Evolutionary conservation across 2,113 vertebrate species (phyloP).

Genomic region (Macaca nemestrina): DNA sequence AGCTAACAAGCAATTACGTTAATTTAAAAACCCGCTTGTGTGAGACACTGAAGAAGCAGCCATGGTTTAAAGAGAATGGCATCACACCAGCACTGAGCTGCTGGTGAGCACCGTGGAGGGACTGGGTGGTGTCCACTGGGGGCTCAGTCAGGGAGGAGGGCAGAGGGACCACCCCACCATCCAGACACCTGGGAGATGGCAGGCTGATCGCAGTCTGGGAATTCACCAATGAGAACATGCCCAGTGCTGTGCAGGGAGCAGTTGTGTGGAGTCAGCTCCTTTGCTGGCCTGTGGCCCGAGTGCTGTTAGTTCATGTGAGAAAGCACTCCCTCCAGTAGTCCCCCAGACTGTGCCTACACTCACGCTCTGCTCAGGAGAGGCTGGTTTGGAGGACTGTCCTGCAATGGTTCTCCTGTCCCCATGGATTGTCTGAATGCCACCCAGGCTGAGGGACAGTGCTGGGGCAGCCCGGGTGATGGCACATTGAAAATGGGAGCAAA

Average conservation of each 20-base stretch:
- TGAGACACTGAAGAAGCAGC: neutral
- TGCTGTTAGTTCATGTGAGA: neutral
- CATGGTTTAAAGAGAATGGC: neutral
- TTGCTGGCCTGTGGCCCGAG: neutral
- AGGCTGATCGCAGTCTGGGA: too few species aligned
- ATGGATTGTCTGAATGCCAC: neutral
- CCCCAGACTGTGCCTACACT: neutral
- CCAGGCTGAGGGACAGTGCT: neutral
- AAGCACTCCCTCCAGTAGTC: too few species aligned
- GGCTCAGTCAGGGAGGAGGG: too few species aligned
- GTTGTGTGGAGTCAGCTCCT: neutral
- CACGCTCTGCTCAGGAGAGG: neutral
- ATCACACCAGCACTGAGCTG: neutral
- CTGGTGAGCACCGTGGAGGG: neutral
- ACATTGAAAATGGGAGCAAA: neutral
- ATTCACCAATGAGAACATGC: neutral
- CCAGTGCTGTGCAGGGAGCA: neutral
- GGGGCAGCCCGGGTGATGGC: neutral
- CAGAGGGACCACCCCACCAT: neutral
- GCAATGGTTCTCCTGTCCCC: too few species aligned
- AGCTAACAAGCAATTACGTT: neutral
- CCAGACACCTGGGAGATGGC: neutral
- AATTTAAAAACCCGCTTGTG: neutral
- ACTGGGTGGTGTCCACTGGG: rapidly evolving
- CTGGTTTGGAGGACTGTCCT: neutral